Evolutionary conservation across 2,797 vertebrate species (phyloP).

Genomic region (Trichosurus vulpecula): DNA sequence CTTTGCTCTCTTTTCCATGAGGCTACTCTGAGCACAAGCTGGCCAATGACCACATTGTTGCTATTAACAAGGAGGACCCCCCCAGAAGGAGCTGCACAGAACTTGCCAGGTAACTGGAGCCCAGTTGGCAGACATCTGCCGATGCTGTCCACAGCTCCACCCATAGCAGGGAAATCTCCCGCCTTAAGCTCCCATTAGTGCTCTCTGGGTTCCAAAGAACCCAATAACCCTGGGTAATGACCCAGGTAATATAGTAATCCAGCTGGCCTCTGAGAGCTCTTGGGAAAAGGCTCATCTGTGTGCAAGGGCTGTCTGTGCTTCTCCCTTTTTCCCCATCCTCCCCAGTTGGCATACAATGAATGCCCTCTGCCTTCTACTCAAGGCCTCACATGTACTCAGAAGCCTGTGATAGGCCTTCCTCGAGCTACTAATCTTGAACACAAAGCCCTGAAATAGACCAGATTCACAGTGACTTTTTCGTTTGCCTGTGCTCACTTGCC

Average conservation of each 20-base stretch:
- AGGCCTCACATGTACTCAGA: neutral
- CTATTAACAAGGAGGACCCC: conserved; percentile 96
- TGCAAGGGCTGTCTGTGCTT: neutral
- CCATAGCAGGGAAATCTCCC: neutral
- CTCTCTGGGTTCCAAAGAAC: neutral
- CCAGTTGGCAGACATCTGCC: conserved; percentile 36
- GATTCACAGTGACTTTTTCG: conserved; percentile 7
- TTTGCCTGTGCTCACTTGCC: conserved; percentile 38
- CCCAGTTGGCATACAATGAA: neutral
- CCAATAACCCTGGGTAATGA: neutral
- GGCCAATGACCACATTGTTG: conserved; percentile 95
- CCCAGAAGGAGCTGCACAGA: conserved; percentile 98
- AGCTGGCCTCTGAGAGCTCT: neutral
- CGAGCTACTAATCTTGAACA: neutral
- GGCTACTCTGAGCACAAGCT: conserved; percentile 97
- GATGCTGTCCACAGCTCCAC: conserved; percentile 12
- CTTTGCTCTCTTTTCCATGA: conserved; percentile 86
- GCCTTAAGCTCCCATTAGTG: neutral
- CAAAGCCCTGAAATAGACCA: conserved; percentile 2
- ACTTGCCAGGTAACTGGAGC: conserved; percentile 94
- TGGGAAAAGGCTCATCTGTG: neutral
- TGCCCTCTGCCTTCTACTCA: neutral
- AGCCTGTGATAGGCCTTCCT: conserved; percentile 25
- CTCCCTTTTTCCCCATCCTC: neutral
- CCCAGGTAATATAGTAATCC: neutral